These are phyloP conservation scores for Bugulina stolonifera DNA, from an alignment of 2,888 invertebrate species.

Conservation along the genomic window DNA sequence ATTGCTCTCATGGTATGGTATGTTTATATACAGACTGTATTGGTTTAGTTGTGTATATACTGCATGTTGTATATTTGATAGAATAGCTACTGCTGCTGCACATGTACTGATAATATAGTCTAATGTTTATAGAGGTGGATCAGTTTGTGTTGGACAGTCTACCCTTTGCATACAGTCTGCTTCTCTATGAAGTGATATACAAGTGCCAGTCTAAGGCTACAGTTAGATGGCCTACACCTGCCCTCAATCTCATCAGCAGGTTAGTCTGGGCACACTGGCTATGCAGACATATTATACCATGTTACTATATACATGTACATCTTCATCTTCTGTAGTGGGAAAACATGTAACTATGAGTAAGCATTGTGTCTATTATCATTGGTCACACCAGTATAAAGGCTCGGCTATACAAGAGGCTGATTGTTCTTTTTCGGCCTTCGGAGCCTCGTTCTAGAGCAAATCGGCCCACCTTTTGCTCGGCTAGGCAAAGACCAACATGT, in stretches of 20 bases:
- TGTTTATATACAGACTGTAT: neutral
- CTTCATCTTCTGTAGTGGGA: too few relatives aligned
- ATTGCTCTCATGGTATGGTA: neutral
- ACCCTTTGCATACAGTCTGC: conserved; percentile 66
- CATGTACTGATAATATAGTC: neutral
- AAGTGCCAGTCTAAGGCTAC: conserved; percentile 67
- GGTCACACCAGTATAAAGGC: too few relatives aligned
- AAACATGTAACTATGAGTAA: too few relatives aligned
- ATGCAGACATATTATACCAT: too few relatives aligned
- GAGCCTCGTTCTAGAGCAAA: too few relatives aligned
- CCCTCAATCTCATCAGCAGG: conserved; percentile 64
- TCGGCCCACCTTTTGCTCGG: too few relatives aligned
- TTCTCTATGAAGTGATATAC: conserved; percentile 66
- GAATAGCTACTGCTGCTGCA: neutral
- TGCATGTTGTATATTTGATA: neutral
- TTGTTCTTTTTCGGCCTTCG: too few relatives aligned
- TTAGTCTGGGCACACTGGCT: too few relatives aligned
- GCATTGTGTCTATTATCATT: too few relatives aligned
- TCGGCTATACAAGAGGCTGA: too few relatives aligned
- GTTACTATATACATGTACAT: too few relatives aligned
- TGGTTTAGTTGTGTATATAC: neutral
- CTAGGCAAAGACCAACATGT: too few relatives aligned
- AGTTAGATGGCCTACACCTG: conserved; percentile 66
- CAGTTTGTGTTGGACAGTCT: conserved; percentile 67
- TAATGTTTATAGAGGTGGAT: conserved; percentile 60